Conservation (phyloP, 1,140 invertebrate species). For the Pseudomyrmex gracilis region DNA sequence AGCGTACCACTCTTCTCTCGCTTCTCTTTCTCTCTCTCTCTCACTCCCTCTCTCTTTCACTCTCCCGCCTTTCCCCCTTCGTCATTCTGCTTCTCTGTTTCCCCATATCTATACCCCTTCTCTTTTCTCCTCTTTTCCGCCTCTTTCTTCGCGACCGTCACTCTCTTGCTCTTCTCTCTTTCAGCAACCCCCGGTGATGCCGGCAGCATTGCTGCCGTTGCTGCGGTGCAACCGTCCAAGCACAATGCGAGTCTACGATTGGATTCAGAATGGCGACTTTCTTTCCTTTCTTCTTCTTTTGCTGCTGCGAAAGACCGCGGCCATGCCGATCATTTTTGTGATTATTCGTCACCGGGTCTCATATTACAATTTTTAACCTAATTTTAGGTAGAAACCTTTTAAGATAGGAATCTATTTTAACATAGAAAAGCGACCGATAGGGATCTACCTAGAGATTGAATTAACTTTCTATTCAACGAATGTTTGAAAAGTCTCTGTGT, state of each 20-base stretch:
- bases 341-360: constrained; percentile 42
- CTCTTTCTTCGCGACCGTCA: constrained; percentile 63
- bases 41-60: constrained; percentile 66
- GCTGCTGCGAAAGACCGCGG: constrained; percentile 23
- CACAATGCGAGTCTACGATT: constrained; percentile 62
- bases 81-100: constrained; percentile 53
- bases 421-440: background rate
- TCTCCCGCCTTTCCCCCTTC: constrained; percentile 25
- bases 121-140: constrained; percentile 60
- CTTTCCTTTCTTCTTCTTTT: constrained; percentile 64
- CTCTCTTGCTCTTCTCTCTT: constrained; percentile 68
- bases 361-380: constrained; percentile 4
- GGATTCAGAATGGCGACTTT: constrained; percentile 67
- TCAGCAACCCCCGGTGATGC: constrained; percentile 72
- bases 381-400: background rate
- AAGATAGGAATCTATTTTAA: too few species aligned
- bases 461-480: background rate
- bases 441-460: background rate
- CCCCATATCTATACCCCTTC: constrained; percentile 38
- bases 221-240: constrained; percentile 60
- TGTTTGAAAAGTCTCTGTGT: too few species aligned
- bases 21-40: constrained; percentile 50
- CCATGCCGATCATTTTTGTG: constrained; percentile 10
- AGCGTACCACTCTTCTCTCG: constrained; percentile 71
- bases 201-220: constrained; percentile 64